phyloP scores from a whole-genome alignment of 2,113 vertebrate species.

The Antidorcas marsupialis region DNA sequence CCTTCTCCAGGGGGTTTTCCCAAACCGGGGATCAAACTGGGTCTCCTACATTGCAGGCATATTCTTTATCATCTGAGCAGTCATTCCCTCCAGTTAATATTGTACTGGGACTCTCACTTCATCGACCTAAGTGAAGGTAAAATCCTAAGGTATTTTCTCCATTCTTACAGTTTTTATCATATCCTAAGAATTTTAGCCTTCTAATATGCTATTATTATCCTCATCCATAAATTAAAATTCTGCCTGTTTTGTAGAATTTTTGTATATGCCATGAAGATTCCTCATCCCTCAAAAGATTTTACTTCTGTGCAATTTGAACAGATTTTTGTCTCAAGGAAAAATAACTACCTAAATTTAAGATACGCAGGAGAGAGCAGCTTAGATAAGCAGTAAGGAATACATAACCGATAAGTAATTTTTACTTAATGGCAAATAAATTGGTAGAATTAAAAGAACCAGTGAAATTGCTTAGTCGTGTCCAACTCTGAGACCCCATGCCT shows the following conservation, averaged over 20 bases:
- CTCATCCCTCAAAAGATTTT: neutral
- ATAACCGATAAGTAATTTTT: neutral
- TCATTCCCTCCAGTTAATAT: neutral
- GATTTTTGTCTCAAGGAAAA: neutral
- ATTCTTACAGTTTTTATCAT: neutral
- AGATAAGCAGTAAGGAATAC: neutral
- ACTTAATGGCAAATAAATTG: neutral
- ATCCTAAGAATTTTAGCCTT: neutral
- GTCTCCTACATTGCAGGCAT: neutral
- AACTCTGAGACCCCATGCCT: neutral
- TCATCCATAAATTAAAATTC: neutral
- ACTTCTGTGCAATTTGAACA: neutral
- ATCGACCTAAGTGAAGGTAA: neutral
- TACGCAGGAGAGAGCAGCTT: neutral
- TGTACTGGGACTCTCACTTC: neutral
- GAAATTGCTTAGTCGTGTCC: neutral
- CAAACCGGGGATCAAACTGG: neutral
- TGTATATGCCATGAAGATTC: neutral
- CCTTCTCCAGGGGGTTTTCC: neutral
- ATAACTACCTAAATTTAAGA: neutral
- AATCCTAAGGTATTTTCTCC: neutral
- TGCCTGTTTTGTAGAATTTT: neutral
- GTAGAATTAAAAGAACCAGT: neutral
- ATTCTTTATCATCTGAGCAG: neutral
- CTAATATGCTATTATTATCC: neutral